phyloP scores from a whole-genome alignment of 1,140 invertebrate genomes.

The Plodia interpunctella region DNA sequence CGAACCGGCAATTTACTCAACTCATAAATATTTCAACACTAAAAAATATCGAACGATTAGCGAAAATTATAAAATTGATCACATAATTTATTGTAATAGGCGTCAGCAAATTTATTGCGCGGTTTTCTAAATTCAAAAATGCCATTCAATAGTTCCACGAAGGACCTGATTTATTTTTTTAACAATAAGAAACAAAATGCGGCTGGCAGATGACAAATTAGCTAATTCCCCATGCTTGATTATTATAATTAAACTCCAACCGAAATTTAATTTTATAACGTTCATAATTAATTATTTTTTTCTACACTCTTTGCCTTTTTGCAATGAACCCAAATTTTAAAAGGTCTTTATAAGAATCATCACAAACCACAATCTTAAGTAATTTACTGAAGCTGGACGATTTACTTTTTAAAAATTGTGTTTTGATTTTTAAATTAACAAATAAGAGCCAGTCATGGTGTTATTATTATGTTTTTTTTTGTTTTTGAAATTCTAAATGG shows the following conservation, averaged over 20 bases:
- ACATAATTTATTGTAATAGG: slow-evolving; percentile 29
- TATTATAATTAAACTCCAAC: slow-evolving; percentile 47
- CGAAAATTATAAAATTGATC: slow-evolving; percentile 18
- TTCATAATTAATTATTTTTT: not conserved
- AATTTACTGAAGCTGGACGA: no score
- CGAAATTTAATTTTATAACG: slow-evolving; percentile 13
- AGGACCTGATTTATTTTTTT: slow-evolving; percentile 20
- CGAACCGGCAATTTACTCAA: not conserved
- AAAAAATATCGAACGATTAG: slow-evolving; percentile 14
- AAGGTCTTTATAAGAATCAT: no score
- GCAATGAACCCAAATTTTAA: not conserved
- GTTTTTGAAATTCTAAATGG: no score
- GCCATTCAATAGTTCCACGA: slow-evolving; percentile 41
- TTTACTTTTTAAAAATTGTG: no score
- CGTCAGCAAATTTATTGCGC: slow-evolving; percentile 37
- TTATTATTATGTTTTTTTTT: no score
- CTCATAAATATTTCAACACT: slow-evolving; percentile 17
- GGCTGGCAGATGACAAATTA: slow-evolving; percentile 55
- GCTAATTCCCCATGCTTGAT: slow-evolving; percentile 54
- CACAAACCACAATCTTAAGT: no score
- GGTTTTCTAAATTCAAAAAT: slow-evolving; percentile 24
- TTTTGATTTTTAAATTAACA: no score
- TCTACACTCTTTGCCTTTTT: not conserved
- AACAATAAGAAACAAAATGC: no score
- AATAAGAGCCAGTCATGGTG: no score